These are phyloP conservation scores for Lasioglossum marginatum DNA, from an alignment of 2,888 invertebrate species.

Conservation along the genomic window DNA sequence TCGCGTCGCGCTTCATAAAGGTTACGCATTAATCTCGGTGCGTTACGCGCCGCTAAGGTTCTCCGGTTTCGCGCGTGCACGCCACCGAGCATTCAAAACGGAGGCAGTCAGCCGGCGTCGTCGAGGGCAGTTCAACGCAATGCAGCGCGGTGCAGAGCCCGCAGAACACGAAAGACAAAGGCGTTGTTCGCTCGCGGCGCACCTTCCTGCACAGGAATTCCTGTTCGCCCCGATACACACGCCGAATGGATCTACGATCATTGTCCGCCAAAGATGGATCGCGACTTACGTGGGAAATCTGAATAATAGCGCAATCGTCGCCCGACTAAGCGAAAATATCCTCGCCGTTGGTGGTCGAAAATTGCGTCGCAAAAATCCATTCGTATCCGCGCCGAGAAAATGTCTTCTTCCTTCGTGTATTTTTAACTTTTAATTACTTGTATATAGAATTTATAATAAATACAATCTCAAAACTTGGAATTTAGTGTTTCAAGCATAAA, in stretches of 20 bases:
- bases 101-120: slow-evolving; percentile 53
- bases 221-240: slow-evolving; percentile 42
- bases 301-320: slow-evolving; percentile 20
- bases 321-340: not conserved
- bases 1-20: slow-evolving; percentile 70
- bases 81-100: slow-evolving; percentile 64
- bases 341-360: not conserved
- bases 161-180: slow-evolving; percentile 72
- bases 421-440: too few species aligned
- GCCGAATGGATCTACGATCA: slow-evolving; percentile 48
- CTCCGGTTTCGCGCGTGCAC: slow-evolving; percentile 66
- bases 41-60: slow-evolving; percentile 69
- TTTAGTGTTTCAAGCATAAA: too few species aligned
- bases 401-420: not conserved
- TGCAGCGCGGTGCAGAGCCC: slow-evolving; percentile 6
- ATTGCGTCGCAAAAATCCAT: not conserved
- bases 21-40: slow-evolving; percentile 74
- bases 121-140: not conserved
- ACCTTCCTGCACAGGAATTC: slow-evolving; percentile 77
- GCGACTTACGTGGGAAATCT: slow-evolving; percentile 51
- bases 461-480: too few species aligned
- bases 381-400: not conserved
- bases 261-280: slow-evolving; percentile 59
- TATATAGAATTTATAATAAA: too few species aligned
- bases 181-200: slow-evolving; percentile 77